phyloP scores from a whole-genome alignment of 2,113 vertebrate genomes.

The Rhinopomastus cyanomelas region DNA sequence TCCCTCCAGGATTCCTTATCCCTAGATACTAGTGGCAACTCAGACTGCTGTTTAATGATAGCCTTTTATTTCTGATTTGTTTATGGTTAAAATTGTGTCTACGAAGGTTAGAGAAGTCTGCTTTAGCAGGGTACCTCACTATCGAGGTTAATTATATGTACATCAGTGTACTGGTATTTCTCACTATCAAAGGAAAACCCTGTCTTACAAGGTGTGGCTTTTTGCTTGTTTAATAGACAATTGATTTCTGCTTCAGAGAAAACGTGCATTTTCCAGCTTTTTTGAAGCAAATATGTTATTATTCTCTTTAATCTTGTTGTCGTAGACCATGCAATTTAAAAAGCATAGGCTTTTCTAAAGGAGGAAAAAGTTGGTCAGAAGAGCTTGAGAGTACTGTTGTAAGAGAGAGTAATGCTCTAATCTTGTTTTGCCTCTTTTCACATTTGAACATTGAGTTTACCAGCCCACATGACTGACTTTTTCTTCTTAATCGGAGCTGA shows the following conservation, averaged over 20 bases:
- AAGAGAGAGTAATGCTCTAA: not conserved
- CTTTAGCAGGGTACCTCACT: not conserved
- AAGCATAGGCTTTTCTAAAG: not conserved
- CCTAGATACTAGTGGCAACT: not conserved
- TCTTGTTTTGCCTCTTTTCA: not conserved
- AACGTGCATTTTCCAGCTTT: not conserved
- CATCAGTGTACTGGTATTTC: not conserved
- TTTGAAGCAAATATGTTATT: not conserved
- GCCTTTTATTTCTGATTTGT: not conserved
- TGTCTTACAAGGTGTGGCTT: not conserved
- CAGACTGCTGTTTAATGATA: not conserved
- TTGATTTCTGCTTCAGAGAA: not conserved
- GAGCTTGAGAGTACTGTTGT: not conserved
- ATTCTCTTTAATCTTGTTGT: not conserved
- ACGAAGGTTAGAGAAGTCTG: not conserved
- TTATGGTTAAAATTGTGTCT: not conserved
- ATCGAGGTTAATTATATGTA: rapidly evolving
- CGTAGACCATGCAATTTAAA: not conserved
- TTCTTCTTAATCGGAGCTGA: not conserved
- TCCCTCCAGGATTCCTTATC: not conserved
- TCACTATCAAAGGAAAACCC: not conserved
- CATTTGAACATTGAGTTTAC: not conserved
- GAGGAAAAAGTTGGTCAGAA: not conserved
- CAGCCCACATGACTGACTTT: not conserved
- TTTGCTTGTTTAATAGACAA: not conserved